These are phyloP conservation scores for Epinotia nisella DNA, from an alignment of 2,888 invertebrate genomes.

Conservation along the genomic window DNA sequence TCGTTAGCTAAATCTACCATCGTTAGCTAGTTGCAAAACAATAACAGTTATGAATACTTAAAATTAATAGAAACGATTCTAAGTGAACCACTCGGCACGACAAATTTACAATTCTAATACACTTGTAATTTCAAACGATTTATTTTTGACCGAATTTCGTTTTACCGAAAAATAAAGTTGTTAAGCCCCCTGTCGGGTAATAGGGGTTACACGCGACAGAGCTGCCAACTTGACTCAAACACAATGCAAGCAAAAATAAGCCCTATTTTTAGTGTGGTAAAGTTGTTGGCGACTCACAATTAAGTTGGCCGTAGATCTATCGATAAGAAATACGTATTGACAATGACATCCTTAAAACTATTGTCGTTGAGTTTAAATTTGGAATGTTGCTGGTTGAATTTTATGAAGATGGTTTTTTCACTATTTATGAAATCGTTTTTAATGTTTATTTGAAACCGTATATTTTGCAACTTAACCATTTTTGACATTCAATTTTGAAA, in stretches of 20 bases:
- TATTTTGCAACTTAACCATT: neutral
- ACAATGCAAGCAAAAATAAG: neutral
- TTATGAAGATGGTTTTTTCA: constrained; percentile 14
- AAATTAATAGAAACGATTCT: constrained; percentile 45
- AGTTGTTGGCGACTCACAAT: neutral
- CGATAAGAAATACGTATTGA: constrained; percentile 41
- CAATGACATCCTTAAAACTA: constrained; percentile 41
- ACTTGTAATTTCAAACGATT: constrained; percentile 65
- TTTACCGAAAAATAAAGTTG: constrained; percentile 78
- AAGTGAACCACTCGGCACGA: constrained; percentile 58
- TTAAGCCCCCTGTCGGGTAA: constrained; percentile 60
- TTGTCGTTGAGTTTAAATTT: constrained; percentile 32
- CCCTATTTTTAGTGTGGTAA: neutral
- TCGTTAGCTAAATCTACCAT: constrained; percentile 36
- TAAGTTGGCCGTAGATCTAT: constrained; percentile 29
- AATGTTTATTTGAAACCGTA: constrained; percentile 15
- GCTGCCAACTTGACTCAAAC: constrained; percentile 41
- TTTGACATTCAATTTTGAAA: too few species aligned
- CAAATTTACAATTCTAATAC: constrained; percentile 75
- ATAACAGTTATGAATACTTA: constrained; percentile 41
- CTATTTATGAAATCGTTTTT: constrained; percentile 19
- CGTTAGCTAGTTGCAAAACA: constrained; percentile 39
- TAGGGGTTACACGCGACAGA: constrained; percentile 71
- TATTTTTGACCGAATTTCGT: constrained; percentile 63
- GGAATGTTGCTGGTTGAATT: constrained; percentile 23